Percentiles rank a stretch among this genome's conserved stretches.
Conservation (phyloP, 2,797 vertebrate genomes). For the Notolabrus celidotus region DNA sequence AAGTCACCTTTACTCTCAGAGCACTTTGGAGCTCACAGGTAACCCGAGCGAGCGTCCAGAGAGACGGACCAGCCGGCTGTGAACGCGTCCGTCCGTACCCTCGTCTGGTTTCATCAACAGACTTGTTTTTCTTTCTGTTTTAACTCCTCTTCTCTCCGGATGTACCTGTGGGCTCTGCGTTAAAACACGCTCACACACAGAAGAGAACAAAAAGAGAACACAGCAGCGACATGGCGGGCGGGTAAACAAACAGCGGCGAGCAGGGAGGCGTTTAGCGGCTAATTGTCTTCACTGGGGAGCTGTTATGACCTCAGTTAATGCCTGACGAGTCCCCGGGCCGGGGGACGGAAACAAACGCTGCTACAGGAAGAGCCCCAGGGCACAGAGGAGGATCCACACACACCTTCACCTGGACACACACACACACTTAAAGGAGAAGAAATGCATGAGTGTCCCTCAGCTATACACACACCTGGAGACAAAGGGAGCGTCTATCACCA, state of each 20-base stretch:
- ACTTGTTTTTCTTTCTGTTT: slow-evolving; percentile 23
- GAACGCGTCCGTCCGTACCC: not conserved
- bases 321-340: slow-evolving; percentile 66
- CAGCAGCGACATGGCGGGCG: slow-evolving; percentile 28
- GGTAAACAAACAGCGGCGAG: slow-evolving; percentile 77
- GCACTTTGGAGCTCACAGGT: not conserved
- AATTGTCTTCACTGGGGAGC: slow-evolving; percentile 83
- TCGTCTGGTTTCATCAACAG: slow-evolving; percentile 9
- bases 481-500: slow-evolving; percentile 65
- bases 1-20: no score
- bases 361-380: slow-evolving; percentile 86
- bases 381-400: slow-evolving; percentile 47
- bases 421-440: slow-evolving; percentile 49
- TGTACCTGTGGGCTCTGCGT: not conserved
- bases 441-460: slow-evolving; percentile 51
- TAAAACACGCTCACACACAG: slow-evolving; percentile 17
- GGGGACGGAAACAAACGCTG: slow-evolving; percentile 73
- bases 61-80: not conserved
- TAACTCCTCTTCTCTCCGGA: slow-evolving; percentile 6
- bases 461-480: slow-evolving; percentile 67
- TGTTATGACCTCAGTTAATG: slow-evolving; percentile 75
- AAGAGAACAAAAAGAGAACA: slow-evolving; percentile 67
- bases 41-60: no score
- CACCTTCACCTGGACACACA: slow-evolving; percentile 45
- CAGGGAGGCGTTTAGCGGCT: slow-evolving; percentile 80